phyloP scores from a whole-genome alignment of 2,888 invertebrate species.

The Cerastoderma edule region DNA sequence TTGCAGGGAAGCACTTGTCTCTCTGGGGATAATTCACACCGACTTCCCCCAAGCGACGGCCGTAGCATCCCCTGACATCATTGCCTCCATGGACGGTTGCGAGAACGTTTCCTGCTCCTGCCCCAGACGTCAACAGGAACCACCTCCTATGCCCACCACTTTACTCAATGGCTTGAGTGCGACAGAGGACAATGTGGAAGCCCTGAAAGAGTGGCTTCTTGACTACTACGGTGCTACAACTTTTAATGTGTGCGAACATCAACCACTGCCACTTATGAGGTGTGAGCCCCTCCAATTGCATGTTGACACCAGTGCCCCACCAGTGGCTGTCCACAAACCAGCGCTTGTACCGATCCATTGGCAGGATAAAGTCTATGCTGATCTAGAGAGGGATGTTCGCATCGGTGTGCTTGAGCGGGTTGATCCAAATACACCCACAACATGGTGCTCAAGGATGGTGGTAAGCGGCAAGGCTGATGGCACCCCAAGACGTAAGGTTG shows the following conservation, averaged over 20 bases:
- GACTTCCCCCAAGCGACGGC: conserved; percentile 26
- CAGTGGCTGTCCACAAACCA: conserved; percentile 47
- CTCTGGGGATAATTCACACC: conserved; percentile 35
- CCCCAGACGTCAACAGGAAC: conserved; percentile 31
- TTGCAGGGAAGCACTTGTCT: conserved; percentile 34
- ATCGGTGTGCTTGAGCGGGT: conserved; percentile 48
- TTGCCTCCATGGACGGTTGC: too few relatives aligned
- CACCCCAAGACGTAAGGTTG: conserved; percentile 33
- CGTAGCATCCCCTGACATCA: conserved; percentile 23
- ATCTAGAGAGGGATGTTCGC: conserved; percentile 44
- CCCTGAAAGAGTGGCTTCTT: conserved; percentile 37
- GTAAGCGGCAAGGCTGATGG: conserved; percentile 38
- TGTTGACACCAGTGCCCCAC: conserved; percentile 46
- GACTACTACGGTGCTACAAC: conserved; percentile 41
- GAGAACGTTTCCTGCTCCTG: conserved; percentile 31
- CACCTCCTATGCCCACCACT: conserved; percentile 22
- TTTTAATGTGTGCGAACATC: conserved; percentile 47
- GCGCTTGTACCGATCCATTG: conserved; percentile 47
- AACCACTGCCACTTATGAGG: conserved; percentile 50
- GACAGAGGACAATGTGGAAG: conserved; percentile 40
- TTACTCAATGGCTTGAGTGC: conserved; percentile 37
- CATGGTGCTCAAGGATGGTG: conserved; percentile 45
- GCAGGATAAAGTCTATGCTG: conserved; percentile 40
- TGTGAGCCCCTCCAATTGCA: conserved; percentile 53
- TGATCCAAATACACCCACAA: conserved; percentile 30